Base-by-base conservation (phyloP, 2,113 vertebrate species). In the Bufo gargarizans region DNA sequence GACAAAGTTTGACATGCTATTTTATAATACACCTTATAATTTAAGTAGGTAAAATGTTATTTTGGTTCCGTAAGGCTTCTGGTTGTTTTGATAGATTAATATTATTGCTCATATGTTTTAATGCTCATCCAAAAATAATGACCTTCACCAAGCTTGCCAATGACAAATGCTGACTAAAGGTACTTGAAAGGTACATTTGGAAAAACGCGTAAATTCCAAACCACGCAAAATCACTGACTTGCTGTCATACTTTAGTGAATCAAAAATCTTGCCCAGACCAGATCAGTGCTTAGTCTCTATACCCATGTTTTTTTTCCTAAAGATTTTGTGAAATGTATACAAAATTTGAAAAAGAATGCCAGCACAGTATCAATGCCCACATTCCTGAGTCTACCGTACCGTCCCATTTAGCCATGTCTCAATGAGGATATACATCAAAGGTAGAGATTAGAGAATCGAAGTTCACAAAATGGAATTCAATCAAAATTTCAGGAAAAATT, bases 21-120 rank as follows among this genome's bases (percentile, higher is more conserved):
- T 55, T 84, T 71, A 20, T 71, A 65, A 84, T 84, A 84, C 63
- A 84, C 47, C 61, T 82, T 69, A 71, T 84, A 72, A 72, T 84
- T 56, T 63, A 22, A 63, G 67, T 50, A 58, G 67, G 49, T 72
- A 72, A 69, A 43, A 84, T 56, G 17, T 22, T 33, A 55, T 53
- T 84, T 84, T n/a, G 50, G 53, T 72, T 72, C 67, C 61, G 45
- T 72, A 43, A 69, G 20, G 65, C 49, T 56, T 72, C 82, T 58
- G 16, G 49, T 69, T 84, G 50, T 56, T 72, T n/a, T 50, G 11
- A 72, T 69, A 56, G 65, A 84, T 58, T 72, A 74, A 72, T 72
- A 11, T 43, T 20, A 84, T 58, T 72, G n/a, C 49, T 72, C 9
- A 4, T 45, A 43, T 71, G 82, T 72, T 56, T 43, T 74, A 43